phyloP scores from a whole-genome alignment of 2,113 vertebrate species.

The Rissa tridactyla region DNA sequence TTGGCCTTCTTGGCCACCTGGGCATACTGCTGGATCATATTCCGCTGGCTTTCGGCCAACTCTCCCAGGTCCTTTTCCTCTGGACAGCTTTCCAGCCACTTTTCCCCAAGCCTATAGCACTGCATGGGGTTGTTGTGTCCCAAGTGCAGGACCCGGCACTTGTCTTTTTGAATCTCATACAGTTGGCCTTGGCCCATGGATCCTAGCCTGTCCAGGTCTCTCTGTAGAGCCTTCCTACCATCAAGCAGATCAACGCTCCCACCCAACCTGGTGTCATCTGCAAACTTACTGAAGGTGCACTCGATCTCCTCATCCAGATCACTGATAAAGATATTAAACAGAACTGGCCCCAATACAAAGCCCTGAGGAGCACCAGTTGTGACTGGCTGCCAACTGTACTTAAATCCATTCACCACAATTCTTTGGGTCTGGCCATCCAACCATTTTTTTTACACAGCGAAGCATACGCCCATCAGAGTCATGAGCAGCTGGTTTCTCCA shows the following conservation, averaged over 20 bases:
- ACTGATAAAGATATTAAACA: neutral
- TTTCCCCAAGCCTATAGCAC: neutral
- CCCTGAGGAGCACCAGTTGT: neutral
- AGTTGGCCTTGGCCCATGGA: accelerated
- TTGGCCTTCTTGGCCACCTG: neutral
- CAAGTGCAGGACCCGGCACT: neutral
- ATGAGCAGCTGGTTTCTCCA: too few species aligned
- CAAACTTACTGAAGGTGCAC: neutral
- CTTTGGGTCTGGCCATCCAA: too few species aligned
- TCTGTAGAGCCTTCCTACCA: neutral
- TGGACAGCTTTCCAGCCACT: neutral
- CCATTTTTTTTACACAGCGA: too few species aligned
- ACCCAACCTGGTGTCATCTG: neutral
- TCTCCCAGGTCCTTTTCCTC: neutral
- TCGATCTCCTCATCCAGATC: accelerated
- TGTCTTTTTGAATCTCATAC: neutral
- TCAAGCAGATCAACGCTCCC: neutral
- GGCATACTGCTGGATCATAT: neutral
- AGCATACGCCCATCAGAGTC: too few species aligned
- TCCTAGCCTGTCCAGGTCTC: neutral
- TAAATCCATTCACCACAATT: too few species aligned
- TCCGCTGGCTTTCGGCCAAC: neutral
- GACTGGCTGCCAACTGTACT: accelerated
- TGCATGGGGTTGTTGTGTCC: neutral
- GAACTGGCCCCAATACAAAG: neutral